phyloP scores from a whole-genome alignment of 37 sponge, comb jelly and placozoan species.

The Beroe ovata region DNA sequence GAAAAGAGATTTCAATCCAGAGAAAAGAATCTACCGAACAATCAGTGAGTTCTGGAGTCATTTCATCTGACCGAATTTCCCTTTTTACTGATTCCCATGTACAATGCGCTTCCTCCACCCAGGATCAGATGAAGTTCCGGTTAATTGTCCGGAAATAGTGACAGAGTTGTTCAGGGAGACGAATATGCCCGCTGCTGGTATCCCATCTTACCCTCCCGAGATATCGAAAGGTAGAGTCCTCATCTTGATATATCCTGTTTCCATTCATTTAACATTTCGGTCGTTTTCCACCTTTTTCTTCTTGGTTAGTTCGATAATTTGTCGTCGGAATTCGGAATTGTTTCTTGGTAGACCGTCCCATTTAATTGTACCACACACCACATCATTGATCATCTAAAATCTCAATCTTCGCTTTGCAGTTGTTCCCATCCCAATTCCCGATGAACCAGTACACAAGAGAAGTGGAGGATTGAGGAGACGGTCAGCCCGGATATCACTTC shows the following conservation, averaged over 20 bases:
- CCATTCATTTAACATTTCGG: too few relatives aligned
- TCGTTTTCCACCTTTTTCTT: too few relatives aligned
- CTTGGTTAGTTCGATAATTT: too few relatives aligned
- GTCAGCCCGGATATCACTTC: not conserved
- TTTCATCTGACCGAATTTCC: not conserved
- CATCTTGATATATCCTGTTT: too few relatives aligned
- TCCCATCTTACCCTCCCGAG: conserved; percentile 18
- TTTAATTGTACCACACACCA: too few relatives aligned
- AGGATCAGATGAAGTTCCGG: not conserved
- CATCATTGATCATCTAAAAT: too few relatives aligned
- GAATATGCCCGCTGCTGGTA: not conserved
- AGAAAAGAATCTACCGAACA: conserved; percentile 2
- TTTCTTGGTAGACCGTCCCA: too few relatives aligned
- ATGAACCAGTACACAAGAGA: not conserved
- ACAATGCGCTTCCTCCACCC: too few relatives aligned
- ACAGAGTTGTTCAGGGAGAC: not conserved
- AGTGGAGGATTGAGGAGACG: not conserved
- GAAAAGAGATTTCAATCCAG: conserved; percentile 6
- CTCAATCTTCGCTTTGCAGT: not conserved
- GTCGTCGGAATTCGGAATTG: too few relatives aligned
- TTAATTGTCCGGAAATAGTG: conserved; percentile 25
- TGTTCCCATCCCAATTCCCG: conserved; percentile 46
- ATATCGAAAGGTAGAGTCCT: not conserved
- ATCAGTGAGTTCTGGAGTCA: not conserved
- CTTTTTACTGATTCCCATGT: too few relatives aligned